A percentile compares a stretch with the other conserved stretches of the same genome.
Evolutionary conservation across 2,797 vertebrate genomes (phyloP).

Genomic region (Manis pentadactyla): DNA sequence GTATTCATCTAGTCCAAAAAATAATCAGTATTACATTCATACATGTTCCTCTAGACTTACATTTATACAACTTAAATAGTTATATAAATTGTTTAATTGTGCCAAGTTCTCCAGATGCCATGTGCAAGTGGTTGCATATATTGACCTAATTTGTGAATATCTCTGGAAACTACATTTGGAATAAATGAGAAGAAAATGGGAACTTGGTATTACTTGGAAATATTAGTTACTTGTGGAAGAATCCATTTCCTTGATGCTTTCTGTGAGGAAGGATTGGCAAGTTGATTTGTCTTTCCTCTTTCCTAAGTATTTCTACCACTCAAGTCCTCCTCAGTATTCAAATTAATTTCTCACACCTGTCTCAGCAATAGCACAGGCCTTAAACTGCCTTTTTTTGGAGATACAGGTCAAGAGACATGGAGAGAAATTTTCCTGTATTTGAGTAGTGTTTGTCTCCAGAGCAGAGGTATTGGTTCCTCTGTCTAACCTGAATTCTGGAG

Average conservation of each 20-base stretch:
- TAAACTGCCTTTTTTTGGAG: neutral
- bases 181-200: constrained; percentile 4
- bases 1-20: neutral
- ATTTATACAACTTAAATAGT: neutral
- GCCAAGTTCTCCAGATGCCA: neutral
- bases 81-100: neutral
- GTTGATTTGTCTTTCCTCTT: neutral
- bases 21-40: neutral
- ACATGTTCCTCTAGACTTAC: neutral
- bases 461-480: neutral
- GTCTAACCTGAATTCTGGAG: neutral
- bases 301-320: neutral
- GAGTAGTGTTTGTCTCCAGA: neutral
- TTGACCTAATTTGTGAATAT: neutral
- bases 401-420: neutral
- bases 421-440: neutral
- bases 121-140: neutral
- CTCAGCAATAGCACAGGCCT: neutral
- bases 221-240: neutral
- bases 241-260: neutral
- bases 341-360: neutral
- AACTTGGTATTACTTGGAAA: neutral
- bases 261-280: constrained; percentile 5
- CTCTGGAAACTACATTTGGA: constrained; percentile 18
- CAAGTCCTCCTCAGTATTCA: neutral